Evolutionary conservation across 1,140 invertebrate genomes (phyloP).

Genomic region (Trachymyrmex cornetzi): DNA sequence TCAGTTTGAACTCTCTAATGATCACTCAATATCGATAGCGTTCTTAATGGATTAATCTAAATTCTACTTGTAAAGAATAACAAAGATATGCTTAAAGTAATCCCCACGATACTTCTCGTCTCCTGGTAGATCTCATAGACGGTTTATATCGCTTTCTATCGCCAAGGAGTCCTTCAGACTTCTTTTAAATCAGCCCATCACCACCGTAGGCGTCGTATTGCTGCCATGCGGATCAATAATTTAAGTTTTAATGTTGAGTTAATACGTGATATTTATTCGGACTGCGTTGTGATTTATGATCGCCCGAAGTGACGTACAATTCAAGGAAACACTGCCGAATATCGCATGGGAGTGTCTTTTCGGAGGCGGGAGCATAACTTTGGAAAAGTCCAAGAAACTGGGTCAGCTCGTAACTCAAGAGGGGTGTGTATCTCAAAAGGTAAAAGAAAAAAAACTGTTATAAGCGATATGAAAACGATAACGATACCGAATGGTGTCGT

Average conservation of each 20-base stretch:
- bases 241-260: constrained; percentile 81
- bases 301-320: constrained; percentile 13
- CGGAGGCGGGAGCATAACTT: not conserved
- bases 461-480: not conserved
- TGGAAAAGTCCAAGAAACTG: constrained; percentile 24
- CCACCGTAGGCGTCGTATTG: constrained; percentile 73
- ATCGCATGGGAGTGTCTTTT: not conserved
- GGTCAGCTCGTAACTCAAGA: constrained; percentile 38
- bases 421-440: not conserved
- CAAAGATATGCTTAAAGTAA: not conserved
- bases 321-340: constrained; percentile 1
- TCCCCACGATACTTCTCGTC: not conserved
- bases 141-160: constrained; percentile 75
- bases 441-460: not conserved
- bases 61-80: not conserved
- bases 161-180: not conserved
- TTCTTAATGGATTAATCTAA: not conserved
- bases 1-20: too few relatives aligned
- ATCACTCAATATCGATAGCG: too few relatives aligned
- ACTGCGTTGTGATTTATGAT: constrained; percentile 75
- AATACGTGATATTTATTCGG: constrained; percentile 78
- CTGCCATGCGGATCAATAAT: constrained; percentile 75
- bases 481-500: not conserved
- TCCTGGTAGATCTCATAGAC: constrained; percentile 29
- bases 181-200: constrained; percentile 39